Evolutionary conservation across 2,113 vertebrate species (phyloP), one percentile per base, ranked within the genome.

Genomic region (Mionectes macconnelli): DNA sequence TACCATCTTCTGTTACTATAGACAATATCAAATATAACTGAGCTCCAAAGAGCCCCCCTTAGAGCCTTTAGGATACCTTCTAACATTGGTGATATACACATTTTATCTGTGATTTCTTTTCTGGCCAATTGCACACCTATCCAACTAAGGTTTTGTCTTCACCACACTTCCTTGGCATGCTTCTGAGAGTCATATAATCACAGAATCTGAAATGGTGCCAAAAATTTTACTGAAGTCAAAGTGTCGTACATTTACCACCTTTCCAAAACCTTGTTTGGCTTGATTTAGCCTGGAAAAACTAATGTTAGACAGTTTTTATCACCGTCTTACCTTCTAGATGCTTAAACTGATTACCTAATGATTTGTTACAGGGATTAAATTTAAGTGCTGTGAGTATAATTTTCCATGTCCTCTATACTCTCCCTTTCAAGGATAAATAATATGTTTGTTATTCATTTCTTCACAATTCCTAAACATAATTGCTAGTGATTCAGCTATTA

Each of bases 281-380:
- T 78, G 31, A 42, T 63, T 93, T 85, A 59, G 72, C 85, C 27
- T 55, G 59, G 31, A 63, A 82, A 50, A 75, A 50, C 27, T 59
- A 72, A 44, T 17, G 7, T 49, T 76, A 23, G 15, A 4, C 11
- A 31, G 17, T 14, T 87, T 93, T 91, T 90, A 67, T 82, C 21
- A 47, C 55, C 4, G 2, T 42, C 39, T 63, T 67, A 45, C 35
- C 30, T 45, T 85, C 56, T 42, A 79, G 28, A 87, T 79, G 55
- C 79, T 93, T 93, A 85, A 90, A 72, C 35, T 88, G 85, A 83
- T 79, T 93, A 35, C 18, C 21, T 90, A 88, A 92, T 92, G 56
- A 85, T 90, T 92, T 90, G 40, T 88, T 92, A 35, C 66, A 85
- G 39, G 39, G 24, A 85, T 83, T 90, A 90, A 78, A 90, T 94